phyloP scores from a whole-genome alignment of 2,113 vertebrate genomes.

The Oryzias melastigma region DNA sequence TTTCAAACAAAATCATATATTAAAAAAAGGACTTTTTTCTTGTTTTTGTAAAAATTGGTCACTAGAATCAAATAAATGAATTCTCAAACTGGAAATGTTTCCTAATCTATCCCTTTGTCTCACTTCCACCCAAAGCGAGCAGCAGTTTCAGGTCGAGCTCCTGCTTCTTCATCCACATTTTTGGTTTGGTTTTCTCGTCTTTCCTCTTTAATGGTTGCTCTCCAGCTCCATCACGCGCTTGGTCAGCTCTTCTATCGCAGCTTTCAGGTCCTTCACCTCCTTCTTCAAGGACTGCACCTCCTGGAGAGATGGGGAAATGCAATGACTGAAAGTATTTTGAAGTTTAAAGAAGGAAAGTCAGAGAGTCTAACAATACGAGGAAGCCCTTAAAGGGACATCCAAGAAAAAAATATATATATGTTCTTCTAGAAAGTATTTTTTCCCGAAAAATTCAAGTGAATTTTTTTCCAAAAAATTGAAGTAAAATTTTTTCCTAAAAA shows the following conservation, averaged over 20 bases:
- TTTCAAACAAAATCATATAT: constrained; percentile 72
- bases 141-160: not conserved
- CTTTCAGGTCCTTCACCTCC: constrained; percentile 80
- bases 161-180: not conserved
- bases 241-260: constrained; percentile 75
- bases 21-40: constrained; percentile 43
- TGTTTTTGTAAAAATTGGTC: constrained; percentile 11
- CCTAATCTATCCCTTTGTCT: constrained; percentile 37
- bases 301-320: constrained; percentile 22
- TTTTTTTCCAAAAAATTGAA: no score
- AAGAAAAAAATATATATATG: no score
- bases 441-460: no score
- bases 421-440: no score
- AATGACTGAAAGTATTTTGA: not conserved
- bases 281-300: constrained; percentile 79
- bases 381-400: no score
- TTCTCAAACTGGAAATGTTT: constrained; percentile 27
- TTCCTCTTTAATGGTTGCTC: constrained; percentile 62
- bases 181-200: constrained; percentile 1
- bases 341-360: no score
- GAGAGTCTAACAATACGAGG: no score
- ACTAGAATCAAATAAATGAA: constrained; percentile 50
- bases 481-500: no score
- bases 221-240: constrained; percentile 80
- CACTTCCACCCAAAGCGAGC: constrained; percentile 12